Base-by-base conservation (phyloP, 2,113 vertebrate genomes). In the Solea solea region DNA sequence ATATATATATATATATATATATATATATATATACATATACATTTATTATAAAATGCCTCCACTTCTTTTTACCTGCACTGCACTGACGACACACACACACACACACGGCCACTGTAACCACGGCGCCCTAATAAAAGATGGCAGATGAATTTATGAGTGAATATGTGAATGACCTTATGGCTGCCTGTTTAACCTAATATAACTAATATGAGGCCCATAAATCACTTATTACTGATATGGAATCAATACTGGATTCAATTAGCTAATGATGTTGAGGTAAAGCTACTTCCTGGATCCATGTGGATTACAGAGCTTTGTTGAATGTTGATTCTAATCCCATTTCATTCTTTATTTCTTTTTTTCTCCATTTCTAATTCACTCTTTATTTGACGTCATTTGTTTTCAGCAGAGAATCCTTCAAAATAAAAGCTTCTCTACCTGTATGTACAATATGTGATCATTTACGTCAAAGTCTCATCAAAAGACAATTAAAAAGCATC, bases 221-320 rank as follows among this genome's bases (percentile, higher is more conserved):
- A 90, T 92, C 91, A 91, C 85, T 85, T 89, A 89, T 90, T 90
- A 86, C 87, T 90, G 87, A 91, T 92, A 88, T 86, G 75, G 77
- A 80, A 90, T 92, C 91, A 71, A 92, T 92, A 87, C 78, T 21
- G 69, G 77, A 92, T 91, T 90, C 86, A 92, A 90, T 92, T 90
- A 88, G 87, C 84, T 91, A 92, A 91, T 89, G 90, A 85, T 81
- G 64, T 64, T 64, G 82, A 81, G 21, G 21, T 21, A 21, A 73
- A 78, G 82, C 51, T 86, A 83, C 87, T 89, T 91, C 91, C 90
- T 90, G 81, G 84, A 88, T 91, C 73, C 57, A 72, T 88, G 66
- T 39, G 0, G 81, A 82, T 84, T 74, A 83, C 62, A 27, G 62
- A 72, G 74, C 67, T 66, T 69, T 50, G 64, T 66, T 70, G 11